Evolutionary conservation across 2,888 invertebrate species (phyloP).

Genomic region (Leptopterna dolabrata): DNA sequence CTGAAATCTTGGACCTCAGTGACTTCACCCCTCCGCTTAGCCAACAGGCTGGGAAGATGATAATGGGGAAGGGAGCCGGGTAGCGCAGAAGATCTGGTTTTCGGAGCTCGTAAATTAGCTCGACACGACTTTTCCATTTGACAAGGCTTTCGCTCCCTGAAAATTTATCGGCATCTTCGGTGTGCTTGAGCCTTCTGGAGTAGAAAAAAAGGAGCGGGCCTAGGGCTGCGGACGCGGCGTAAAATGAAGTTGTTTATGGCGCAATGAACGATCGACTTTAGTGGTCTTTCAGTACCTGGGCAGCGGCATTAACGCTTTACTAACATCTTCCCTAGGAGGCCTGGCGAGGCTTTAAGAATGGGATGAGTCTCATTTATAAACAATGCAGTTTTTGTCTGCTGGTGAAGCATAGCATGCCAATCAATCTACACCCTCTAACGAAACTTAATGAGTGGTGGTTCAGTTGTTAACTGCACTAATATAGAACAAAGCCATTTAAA

Average conservation of each 20-base stretch:
- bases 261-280: conserved; percentile 43
- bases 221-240: conserved; percentile 7
- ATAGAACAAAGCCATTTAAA: too few relatives aligned
- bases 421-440: too few relatives aligned
- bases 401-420: too few relatives aligned
- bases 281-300: conserved; percentile 11
- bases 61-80: conserved; percentile 5
- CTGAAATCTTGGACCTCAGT: neutral
- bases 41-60: conserved; percentile 19
- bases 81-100: conserved; percentile 31
- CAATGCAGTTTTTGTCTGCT: neutral
- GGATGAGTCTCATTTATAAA: neutral
- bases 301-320: conserved; percentile 8
- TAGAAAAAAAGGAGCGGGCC: neutral
- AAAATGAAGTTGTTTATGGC: conserved; percentile 51
- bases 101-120: conserved; percentile 43
- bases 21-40: neutral
- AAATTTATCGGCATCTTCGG: conserved; percentile 46
- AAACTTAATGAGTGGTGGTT: too few relatives aligned
- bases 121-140: conserved; percentile 51
- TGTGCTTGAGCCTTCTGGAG: neutral
- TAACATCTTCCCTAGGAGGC: conserved; percentile 15
- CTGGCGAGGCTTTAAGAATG: neutral
- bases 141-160: conserved; percentile 37
- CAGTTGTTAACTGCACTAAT: too few relatives aligned